These are phyloP conservation scores for Platycheirus rosarum DNA, from an alignment of 2,888 invertebrate genomes.

Conservation along the genomic window DNA sequence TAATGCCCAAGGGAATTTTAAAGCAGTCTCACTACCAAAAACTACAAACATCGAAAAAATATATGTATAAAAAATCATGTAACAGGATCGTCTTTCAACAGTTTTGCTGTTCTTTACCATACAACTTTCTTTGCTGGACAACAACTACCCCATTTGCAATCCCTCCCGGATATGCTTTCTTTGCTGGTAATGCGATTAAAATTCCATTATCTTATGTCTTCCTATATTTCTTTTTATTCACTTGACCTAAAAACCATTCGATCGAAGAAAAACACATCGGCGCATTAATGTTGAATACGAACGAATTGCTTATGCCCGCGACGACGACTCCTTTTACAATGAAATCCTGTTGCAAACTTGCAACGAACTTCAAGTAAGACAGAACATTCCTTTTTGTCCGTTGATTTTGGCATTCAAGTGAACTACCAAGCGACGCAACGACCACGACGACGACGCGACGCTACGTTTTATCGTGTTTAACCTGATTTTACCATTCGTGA, in stretches of 20 bases:
- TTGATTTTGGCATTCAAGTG: slow-evolving; percentile 17
- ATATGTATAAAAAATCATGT: no score
- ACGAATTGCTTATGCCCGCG: slow-evolving; percentile 1
- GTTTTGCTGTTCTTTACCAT: no score
- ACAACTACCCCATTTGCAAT: no score
- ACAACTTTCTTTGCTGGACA: no score
- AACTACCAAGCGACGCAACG: not conserved
- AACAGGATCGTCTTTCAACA: no score
- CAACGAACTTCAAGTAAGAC: slow-evolving; percentile 28
- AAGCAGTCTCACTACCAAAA: no score
- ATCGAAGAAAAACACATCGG: slow-evolving; percentile 40
- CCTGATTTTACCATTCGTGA: slow-evolving; percentile 64
- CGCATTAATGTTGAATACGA: slow-evolving; percentile 21
- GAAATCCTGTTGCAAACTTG: slow-evolving; percentile 60
- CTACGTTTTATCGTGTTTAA: slow-evolving; percentile 60
- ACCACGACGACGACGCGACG: no score
- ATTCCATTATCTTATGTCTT: slow-evolving; percentile 25
- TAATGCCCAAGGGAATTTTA: no score
- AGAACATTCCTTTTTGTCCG: slow-evolving; percentile 59
- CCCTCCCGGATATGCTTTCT: slow-evolving; percentile 16
- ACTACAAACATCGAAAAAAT: no score
- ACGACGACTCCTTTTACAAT: slow-evolving; percentile 56
- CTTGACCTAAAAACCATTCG: slow-evolving; percentile 61
- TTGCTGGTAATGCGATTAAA: slow-evolving; percentile 2
- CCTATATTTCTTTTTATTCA: slow-evolving; percentile 26